Percentiles rank a stretch among this genome's conserved stretches.
These are phyloP conservation scores for Musca domestica DNA, from an alignment of 1,140 invertebrate species.

Conservation along the genomic window DNA sequence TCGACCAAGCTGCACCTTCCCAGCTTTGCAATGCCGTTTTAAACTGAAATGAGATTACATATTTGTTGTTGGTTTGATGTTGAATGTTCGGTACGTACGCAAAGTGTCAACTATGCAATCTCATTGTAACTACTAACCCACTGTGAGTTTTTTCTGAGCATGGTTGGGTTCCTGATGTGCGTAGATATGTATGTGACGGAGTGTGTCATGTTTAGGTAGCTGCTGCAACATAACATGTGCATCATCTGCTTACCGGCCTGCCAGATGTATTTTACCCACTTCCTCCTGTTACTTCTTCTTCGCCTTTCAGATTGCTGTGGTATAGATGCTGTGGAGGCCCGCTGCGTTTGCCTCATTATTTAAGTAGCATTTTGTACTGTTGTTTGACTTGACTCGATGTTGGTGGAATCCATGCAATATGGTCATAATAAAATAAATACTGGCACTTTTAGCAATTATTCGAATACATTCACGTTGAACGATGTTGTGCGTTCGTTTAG, in stretches of 20 bases:
- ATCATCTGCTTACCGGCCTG: too few species aligned
- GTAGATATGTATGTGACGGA: too few species aligned
- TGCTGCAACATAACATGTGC: not conserved
- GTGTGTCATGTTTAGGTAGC: not conserved
- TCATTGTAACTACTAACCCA: too few species aligned
- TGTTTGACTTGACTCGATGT: not conserved
- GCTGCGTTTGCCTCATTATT: not conserved
- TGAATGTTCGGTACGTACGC: too few species aligned
- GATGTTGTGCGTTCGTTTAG: not conserved
- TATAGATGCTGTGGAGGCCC: not conserved
- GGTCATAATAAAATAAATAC: constrained; percentile 29
- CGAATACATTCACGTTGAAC: not conserved
- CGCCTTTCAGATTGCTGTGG: not conserved
- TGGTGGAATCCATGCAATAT: constrained; percentile 24
- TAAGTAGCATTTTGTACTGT: not conserved
- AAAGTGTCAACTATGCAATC: too few species aligned
- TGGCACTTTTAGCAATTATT: constrained; percentile 21
- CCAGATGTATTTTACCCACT: not conserved
- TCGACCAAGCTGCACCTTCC: too few species aligned
- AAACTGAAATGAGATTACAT: too few species aligned
- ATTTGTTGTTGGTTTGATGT: not conserved
- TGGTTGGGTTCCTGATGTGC: too few species aligned
- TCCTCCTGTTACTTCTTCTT: constrained; percentile 4
- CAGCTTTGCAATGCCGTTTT: too few species aligned
- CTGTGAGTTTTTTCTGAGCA: too few species aligned